Percentiles rank a stretch among this genome's conserved stretches.
Evolutionary conservation across 2,888 invertebrate genomes (phyloP).

Genomic region (Bembecia ichneumoniformis): DNA sequence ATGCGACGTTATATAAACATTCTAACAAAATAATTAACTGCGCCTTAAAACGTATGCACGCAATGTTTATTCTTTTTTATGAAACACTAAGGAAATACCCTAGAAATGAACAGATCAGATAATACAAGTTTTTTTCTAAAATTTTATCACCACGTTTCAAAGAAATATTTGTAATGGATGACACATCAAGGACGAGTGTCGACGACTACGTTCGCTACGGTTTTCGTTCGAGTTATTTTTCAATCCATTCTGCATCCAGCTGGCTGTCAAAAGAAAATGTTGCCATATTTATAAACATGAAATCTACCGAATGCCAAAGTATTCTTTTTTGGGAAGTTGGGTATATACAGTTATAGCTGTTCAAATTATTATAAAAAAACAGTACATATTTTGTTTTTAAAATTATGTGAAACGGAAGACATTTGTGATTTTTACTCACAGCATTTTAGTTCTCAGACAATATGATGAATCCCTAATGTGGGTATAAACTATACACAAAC

Average conservation of each 20-base stretch:
- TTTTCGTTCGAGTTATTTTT: slow-evolving; percentile 55
- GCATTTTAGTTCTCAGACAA: too few species aligned
- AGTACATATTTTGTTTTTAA: too few species aligned
- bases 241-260: slow-evolving; percentile 62
- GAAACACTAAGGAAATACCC: slow-evolving; percentile 4
- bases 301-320: slow-evolving; percentile 5
- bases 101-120: slow-evolving; percentile 8
- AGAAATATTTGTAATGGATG: slow-evolving; percentile 58
- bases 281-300: slow-evolving; percentile 28
- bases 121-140: slow-evolving; percentile 18
- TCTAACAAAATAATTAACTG: slow-evolving; percentile 41
- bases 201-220: slow-evolving; percentile 14
- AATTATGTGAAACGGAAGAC: too few species aligned
- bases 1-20: slow-evolving; percentile 65
- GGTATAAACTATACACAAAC: too few species aligned
- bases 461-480: too few species aligned
- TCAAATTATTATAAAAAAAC: too few species aligned
- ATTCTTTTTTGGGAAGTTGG: too few species aligned
- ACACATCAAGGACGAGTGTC: slow-evolving; percentile 63
- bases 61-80: not conserved
- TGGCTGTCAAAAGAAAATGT: slow-evolving; percentile 53
- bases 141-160: slow-evolving; percentile 39
- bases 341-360: too few species aligned
- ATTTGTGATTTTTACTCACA: too few species aligned
- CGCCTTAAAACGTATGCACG: slow-evolving; percentile 21